A percentile compares a stretch with the other conserved stretches of the same genome.
These are phyloP conservation scores for Drosophila recens DNA, from an alignment of 2,888 invertebrate genomes.

Conservation along the genomic window DNA sequence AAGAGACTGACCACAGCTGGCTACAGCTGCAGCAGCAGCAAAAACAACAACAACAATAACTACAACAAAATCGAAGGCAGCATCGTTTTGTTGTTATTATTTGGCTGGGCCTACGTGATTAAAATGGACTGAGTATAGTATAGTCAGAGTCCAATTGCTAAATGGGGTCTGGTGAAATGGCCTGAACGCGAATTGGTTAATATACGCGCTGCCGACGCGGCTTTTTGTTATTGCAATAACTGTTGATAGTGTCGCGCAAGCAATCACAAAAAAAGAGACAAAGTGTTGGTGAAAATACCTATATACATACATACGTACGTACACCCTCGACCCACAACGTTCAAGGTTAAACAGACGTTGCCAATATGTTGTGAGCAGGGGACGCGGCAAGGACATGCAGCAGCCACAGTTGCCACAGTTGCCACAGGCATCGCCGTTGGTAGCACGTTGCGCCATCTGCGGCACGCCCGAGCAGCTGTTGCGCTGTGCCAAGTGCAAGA, in stretches of 20 bases:
- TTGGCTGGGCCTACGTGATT: conserved; percentile 77
- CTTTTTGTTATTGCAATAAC: conserved; percentile 40
- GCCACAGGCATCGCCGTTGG: conserved; percentile 22
- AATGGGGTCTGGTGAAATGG: conserved; percentile 51
- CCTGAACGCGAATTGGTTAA: conserved; percentile 46
- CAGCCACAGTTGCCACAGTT: conserved; percentile 39
- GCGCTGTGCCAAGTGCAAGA: conserved; percentile 91
- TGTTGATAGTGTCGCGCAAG: conserved; percentile 27
- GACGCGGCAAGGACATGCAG: conserved; percentile 74
- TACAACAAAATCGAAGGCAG: conserved; percentile 36
- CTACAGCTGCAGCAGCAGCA: conserved; percentile 32
- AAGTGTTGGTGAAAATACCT: conserved; percentile 19
- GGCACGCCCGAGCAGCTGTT: conserved; percentile 86
- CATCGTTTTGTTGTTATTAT: conserved; percentile 56
- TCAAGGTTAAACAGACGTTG: conserved; percentile 62
- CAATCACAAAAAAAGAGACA: not conserved
- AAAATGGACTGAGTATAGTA: conserved; percentile 49
- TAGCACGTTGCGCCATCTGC: conserved; percentile 79
- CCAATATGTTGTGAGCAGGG: conserved; percentile 58
- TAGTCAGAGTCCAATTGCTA: conserved; percentile 37
- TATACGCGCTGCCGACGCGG: conserved; percentile 21
- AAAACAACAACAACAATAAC: conserved; percentile 35
- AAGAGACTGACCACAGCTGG: conserved; percentile 34
- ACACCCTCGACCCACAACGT: conserved; percentile 25
- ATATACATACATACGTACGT: not conserved